These are phyloP conservation scores for Tigriopus japonicus DNA, from an alignment of 1,140 invertebrate species.

Conservation along the genomic window DNA sequence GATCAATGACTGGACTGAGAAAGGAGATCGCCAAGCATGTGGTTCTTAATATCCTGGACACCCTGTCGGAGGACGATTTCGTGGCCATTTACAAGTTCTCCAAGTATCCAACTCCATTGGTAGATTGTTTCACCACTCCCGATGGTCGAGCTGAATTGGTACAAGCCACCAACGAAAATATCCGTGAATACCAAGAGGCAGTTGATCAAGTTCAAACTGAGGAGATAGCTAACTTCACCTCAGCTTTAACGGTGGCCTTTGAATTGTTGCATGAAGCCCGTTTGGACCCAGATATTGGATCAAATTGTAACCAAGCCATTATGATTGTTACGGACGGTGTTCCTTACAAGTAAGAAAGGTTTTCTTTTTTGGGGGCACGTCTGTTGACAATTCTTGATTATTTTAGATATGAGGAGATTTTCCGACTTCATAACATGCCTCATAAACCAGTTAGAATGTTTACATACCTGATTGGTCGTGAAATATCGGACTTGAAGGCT, in stretches of 20 bases:
- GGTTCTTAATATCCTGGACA: constrained; percentile 68
- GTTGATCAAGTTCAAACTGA: constrained; percentile 40
- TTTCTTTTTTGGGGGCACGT: not conserved
- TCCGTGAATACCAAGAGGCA: constrained; percentile 55
- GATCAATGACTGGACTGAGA: constrained; percentile 90
- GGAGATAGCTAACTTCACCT: constrained; percentile 83
- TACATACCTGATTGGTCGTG: constrained; percentile 88
- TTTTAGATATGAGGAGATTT: constrained; percentile 48
- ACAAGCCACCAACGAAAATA: constrained; percentile 66
- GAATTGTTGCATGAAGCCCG: constrained; percentile 44
- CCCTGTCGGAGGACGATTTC: constrained; percentile 93
- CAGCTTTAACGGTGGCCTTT: constrained; percentile 75
- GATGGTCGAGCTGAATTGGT: constrained; percentile 21
- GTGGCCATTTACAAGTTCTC: constrained; percentile 73
- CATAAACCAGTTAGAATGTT: constrained; percentile 80
- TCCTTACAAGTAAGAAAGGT: constrained; percentile 51
- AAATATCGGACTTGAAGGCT: constrained; percentile 73
- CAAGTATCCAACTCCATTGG: constrained; percentile 39
- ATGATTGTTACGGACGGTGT: constrained; percentile 97
- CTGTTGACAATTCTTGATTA: not conserved
- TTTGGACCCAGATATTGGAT: constrained; percentile 28
- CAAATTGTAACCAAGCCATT: constrained; percentile 89
- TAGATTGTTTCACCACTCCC: constrained; percentile 46
- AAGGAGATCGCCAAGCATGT: constrained; percentile 84
- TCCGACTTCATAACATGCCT: constrained; percentile 65